Conservation (phyloP, 2,113 vertebrate species). For the Holacanthus passer region DNA sequence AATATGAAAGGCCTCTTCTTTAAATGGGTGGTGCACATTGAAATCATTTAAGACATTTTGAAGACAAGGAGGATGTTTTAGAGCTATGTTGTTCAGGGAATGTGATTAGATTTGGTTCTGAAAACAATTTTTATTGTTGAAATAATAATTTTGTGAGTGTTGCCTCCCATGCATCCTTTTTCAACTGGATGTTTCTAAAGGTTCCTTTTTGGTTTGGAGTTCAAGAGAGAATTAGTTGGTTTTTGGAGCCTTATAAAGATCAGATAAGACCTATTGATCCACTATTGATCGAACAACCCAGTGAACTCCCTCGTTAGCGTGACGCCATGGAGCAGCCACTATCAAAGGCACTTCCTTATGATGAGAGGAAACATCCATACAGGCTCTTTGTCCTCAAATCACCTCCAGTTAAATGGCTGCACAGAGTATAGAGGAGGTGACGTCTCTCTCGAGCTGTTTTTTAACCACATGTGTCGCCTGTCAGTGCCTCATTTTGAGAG, state of each 20-base stretch:
- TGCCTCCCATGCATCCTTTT: neutral
- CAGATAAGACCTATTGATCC: constrained; percentile 3
- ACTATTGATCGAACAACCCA: constrained; percentile 19
- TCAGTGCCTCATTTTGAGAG: neutral
- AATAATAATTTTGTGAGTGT: neutral
- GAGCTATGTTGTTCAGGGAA: neutral
- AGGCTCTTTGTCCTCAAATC: constrained; percentile 14
- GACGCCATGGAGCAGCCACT: neutral
- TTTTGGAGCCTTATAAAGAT: neutral
- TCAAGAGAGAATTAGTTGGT: neutral
- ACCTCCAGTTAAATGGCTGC: neutral
- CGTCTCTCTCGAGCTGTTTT: neutral
- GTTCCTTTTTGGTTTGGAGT: neutral
- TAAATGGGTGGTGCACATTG: neutral
- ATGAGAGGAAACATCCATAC: constrained; percentile 18
- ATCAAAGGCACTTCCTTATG: constrained; percentile 15
- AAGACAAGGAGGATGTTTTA: neutral
- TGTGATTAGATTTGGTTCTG: neutral
- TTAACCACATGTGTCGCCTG: neutral
- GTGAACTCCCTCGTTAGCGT: constrained; percentile 7
- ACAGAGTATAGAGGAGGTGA: neutral
- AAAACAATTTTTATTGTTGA: neutral
- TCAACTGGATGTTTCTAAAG: neutral
- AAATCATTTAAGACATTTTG: neutral
- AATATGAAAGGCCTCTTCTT: neutral